Base-by-base conservation (phyloP, 2,113 vertebrate species). In the Cynoglossus semilaevis region DNA sequence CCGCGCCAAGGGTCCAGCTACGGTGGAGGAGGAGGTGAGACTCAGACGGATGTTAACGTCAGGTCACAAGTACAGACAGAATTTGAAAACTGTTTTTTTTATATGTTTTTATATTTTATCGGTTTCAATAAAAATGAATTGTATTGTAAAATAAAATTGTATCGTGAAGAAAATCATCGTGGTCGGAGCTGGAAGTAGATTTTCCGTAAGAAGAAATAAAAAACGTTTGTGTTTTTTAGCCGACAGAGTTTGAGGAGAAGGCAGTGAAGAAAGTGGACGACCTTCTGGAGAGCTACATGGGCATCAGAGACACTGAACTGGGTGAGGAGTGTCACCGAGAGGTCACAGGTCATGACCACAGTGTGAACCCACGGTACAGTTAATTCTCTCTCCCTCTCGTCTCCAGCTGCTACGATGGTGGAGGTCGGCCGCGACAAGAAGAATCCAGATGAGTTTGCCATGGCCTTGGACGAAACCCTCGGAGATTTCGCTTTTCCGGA, bases 401-500 rank as follows among this genome's bases (percentile, higher is more conserved):
- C 22, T 29, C 17, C 81, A 99, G 97, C 97, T 70, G 92, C 95
- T 18, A 97, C 95, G 14, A 98, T 98, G 91, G 94, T 98, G 16
- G 97, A 99, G 84, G 93, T 96, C 17, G 97, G 96, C 69, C 92
- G 91, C 8, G 94, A 96, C 86, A 98, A 97, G 87, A 87, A 84
- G 9, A 99, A 97, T 77, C 94, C 96, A 0, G 95, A 99, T 17
- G 95, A 97, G 61, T 98, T 99, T 5, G 94, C 95, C 44, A 90
- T 94, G 89, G 94, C 95, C 0, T 64, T 98, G 16, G 94, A 98
- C 54, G 90, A 95, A 83, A 90, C 92, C 59, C 94, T 99, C 6
- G 97, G 96, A 62, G 97, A 98, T 86, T 98, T 97, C 37, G 95
- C 95, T 1, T 99, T 99, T 66, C 97, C 96, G 0, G 95, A 99